Evolutionary conservation across 2,113 vertebrate genomes (phyloP), one percentile per base, ranked within the genome.

Genomic region (Microtus pennsylvanicus): DNA sequence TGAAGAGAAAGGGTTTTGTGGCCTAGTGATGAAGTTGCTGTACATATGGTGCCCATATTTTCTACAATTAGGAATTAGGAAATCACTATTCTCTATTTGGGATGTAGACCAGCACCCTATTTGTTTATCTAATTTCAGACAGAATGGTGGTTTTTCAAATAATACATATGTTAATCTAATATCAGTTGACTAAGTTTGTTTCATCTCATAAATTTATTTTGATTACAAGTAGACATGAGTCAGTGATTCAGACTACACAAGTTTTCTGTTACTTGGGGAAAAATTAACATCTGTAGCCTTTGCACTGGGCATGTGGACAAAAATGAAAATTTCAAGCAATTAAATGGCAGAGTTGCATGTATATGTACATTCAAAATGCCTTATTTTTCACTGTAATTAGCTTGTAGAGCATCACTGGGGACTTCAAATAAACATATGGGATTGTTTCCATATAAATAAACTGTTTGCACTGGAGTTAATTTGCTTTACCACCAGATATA

Each of bases 371-470:
- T 83, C 28, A 94, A 55, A 90, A 95, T 95, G 96, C 87, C 97
- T 98, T 98, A 97, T 94, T 98, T 98, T 98, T 98, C 95, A 98
- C 81, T 97, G 86, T 97, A 98, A 98, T 98, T 98, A 98, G 94
- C 96, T 98, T 96, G 96, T 96, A 95, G 97, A 97, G 52, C 50
- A 98, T 98, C 92, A 50, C 74, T 80, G 88, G 70, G 90, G 90
- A 98, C 94, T 97, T 86, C 63, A 95, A 97, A 97, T 93, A 98
- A 98, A 98, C 96, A 94, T 94, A 92, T 35, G 94, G 94, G 83
- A 89, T 89, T 92, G 83, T 91, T 97, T 96, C 96, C 94, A 97
- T 98, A 95, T 93, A 97, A 97, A 97, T 91, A 93, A 98, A 97
- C 92, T 95, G 96, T 96, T 98, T 98, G 89, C 93, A 97, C 98